Base-by-base conservation (phyloP, 1,140 invertebrate species). In the Meloidogyne exigua region DNA sequence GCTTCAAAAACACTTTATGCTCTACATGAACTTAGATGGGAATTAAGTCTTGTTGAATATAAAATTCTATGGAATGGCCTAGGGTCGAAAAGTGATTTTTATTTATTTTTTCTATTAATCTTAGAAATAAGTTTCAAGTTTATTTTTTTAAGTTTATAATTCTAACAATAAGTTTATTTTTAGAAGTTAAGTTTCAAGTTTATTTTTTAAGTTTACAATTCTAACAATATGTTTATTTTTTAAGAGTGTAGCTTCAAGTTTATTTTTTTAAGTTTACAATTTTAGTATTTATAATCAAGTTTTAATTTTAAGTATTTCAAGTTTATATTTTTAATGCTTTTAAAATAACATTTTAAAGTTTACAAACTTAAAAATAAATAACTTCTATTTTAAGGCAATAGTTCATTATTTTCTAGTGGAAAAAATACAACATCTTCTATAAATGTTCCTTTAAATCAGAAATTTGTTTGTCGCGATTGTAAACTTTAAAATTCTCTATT, bases 391-490 rank as follows among this genome's bases (percentile, higher is more conserved):
- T 12, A 73, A 32, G 44, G 18, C 62, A 42, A 39, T 36, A 32
- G n/a, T 70, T 72, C 18, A 23, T 26, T n/a, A 57, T 70, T 39
- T 42, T 10, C 63, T 62, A 28, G 21, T 44, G 67, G 39, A 57
- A 21, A 26, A 32, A 77, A 77, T 66, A 26, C 28, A n/a, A 63
- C 76, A 18, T 28, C 63, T 2, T 64, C 42, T 7, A 49, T 77
- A 7, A 75, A 57, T 23, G 76, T 68, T 15, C 76, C 76, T 18
- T 65, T 77, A 15, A 68, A 77, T 66, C 76, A 77, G n/a, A 77
- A 70, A 26, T 77, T 77, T 28, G 69, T 77, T 21, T 77, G 76
- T 65, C 63, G 68, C 36, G 76, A 77, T 25, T 32, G 76, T 70
- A 64, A 32, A 36, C 13, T 36, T 2, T 32, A 32, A 32, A 32